Percentiles rank a stretch among this genome's conserved stretches.
phyloP scores from a whole-genome alignment of 1,140 invertebrate species.

The Pseudomyrmex dendroicus region DNA sequence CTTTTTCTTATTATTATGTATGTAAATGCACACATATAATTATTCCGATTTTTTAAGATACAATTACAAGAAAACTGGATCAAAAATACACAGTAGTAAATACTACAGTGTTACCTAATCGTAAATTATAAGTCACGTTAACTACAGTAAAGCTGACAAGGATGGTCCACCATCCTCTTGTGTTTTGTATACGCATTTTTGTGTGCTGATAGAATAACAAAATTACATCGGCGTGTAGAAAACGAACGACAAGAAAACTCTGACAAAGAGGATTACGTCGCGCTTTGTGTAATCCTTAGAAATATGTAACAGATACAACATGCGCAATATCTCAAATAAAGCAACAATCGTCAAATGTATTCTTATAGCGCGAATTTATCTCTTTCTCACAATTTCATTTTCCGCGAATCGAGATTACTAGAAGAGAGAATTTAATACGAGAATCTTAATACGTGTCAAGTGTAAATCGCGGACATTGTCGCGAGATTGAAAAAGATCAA shows the following conservation, averaged over 20 bases:
- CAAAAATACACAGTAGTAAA: neutral
- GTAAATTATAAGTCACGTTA: slow-evolving; percentile 69
- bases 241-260: neutral
- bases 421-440: slow-evolving; percentile 7
- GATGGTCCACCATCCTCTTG: slow-evolving; percentile 63
- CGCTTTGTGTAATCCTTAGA: neutral
- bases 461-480: no score
- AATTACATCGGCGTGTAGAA: neutral
- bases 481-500: slow-evolving; percentile 26
- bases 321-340: no score
- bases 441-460: neutral
- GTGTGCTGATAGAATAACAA: neutral
- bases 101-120: slow-evolving; percentile 69
- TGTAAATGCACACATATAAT: no score
- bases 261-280: neutral
- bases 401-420: slow-evolving; percentile 21
- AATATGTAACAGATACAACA: no score
- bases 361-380: no score
- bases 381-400: slow-evolving; percentile 32
- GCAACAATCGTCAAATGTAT: neutral
- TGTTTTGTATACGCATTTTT: slow-evolving; percentile 61
- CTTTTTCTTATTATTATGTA: no score
- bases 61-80: neutral
- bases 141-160: slow-evolving; percentile 68
- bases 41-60: neutral